These are phyloP conservation scores for Dryomyza anilis DNA, from an alignment of 2,888 invertebrate genomes.

Conservation along the genomic window DNA sequence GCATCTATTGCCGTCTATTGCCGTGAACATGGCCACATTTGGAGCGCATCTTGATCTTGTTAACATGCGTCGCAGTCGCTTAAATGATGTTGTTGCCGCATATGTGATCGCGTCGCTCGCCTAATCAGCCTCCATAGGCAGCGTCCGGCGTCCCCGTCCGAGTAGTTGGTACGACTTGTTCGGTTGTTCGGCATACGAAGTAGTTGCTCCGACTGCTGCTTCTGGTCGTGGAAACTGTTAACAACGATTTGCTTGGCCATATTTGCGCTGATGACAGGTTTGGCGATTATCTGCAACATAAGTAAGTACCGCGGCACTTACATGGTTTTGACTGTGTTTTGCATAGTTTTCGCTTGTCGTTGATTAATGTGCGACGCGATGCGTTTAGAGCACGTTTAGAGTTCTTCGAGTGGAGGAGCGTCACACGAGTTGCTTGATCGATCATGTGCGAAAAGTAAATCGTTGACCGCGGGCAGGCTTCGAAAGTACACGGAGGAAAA, in stretches of 20 bases:
- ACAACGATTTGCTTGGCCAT: conserved; percentile 12
- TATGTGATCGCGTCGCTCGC: background rate
- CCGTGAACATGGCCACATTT: conserved; percentile 9
- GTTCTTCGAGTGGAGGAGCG: too few species aligned
- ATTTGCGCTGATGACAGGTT: conserved; percentile 24
- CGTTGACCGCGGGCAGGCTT: too few species aligned
- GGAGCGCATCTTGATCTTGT: conserved; percentile 26
- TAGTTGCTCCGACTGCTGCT: background rate
- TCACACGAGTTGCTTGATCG: too few species aligned
- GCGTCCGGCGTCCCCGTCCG: background rate
- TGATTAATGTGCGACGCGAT: conserved; percentile 26
- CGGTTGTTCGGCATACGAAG: background rate
- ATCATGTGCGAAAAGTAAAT: too few species aligned
- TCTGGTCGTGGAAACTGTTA: conserved; percentile 5
- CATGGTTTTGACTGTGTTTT: conserved; percentile 11
- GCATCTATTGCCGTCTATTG: too few species aligned
- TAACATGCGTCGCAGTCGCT: conserved; percentile 24
- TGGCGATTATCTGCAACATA: conserved; percentile 20
- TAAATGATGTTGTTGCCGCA: conserved; percentile 27
- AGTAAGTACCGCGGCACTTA: background rate
- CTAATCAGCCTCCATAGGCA: conserved; percentile 22
- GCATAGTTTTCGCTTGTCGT: conserved; percentile 36
- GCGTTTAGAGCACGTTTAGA: too few species aligned
- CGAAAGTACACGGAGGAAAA: too few species aligned
- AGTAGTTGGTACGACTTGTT: background rate